phyloP scores from a whole-genome alignment of 2,113 vertebrate species.

The Corythoichthys intestinalis region DNA sequence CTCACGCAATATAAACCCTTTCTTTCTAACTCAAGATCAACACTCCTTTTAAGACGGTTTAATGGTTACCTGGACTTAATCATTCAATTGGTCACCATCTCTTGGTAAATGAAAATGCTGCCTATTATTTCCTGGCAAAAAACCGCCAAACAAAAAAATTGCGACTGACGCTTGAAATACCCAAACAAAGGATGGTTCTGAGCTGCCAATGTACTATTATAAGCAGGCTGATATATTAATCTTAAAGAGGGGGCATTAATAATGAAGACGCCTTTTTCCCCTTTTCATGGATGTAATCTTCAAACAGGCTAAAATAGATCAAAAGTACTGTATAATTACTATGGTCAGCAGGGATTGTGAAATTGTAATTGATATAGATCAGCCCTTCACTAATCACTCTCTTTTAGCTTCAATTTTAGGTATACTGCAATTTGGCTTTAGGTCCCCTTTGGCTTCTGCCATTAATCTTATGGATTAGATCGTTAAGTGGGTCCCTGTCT shows the following conservation, averaged over 20 bases:
- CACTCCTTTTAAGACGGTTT: constrained; percentile 45
- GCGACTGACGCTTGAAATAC: background rate
- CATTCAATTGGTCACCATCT: constrained; percentile 14
- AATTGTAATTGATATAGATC: constrained; percentile 69
- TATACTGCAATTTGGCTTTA: constrained; percentile 62
- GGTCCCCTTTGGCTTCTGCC: constrained; percentile 61
- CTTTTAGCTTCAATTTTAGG: constrained; percentile 62
- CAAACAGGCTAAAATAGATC: constrained; percentile 63
- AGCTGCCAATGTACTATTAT: constrained; percentile 13
- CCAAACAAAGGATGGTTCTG: background rate
- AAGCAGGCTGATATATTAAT: constrained; percentile 14
- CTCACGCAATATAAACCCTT: constrained; percentile 16
- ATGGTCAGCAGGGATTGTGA: constrained; percentile 68
- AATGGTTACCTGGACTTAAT: constrained; percentile 23
- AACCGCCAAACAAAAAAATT: constrained; percentile 12
- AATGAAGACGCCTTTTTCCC: constrained; percentile 42
- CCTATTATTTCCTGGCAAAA: constrained; percentile 14
- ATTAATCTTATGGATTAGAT: constrained; percentile 66
- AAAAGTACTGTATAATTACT: constrained; percentile 68
- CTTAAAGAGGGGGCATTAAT: constrained; percentile 36
- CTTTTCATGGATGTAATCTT: constrained; percentile 63
- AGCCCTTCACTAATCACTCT: constrained; percentile 67
- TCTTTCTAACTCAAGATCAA: constrained; percentile 1
- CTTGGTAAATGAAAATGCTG: constrained; percentile 11
- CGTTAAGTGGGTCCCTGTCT: constrained; percentile 54